Evolutionary conservation across 2,888 invertebrate species (phyloP), one percentile per base, ranked within the genome.

Genomic region (Cryptophagus acutangulus): DNA sequence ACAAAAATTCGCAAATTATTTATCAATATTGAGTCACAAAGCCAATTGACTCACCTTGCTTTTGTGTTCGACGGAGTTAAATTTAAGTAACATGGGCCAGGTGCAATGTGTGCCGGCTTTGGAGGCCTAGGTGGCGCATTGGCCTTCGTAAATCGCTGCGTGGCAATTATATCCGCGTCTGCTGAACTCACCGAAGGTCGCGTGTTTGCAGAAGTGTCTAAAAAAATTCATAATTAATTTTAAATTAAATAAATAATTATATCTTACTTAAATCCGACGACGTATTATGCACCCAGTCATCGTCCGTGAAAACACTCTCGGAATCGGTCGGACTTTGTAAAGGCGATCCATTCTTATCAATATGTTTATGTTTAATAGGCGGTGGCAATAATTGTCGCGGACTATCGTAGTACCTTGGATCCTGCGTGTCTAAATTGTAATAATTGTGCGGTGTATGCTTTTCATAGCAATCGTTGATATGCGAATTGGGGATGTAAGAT

Each of bases 61-160:
- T n/a, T n/a, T n/a, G n/a, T n/a, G 40, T 50, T 52, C 9, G 50
- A 45, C 25, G 55, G 41, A 20, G 54, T 42, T 17, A 57, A 43
- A 30, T 58, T 58, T 37, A 58, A 48, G 47, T 57, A 57, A 46
- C 51, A 50, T 29, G 45, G 13, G 5, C 17, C 17, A 3, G 25
- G 5, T 25, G 4, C 13, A 26, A n/a, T 51, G 33, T 58, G 52
- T 13, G 49, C 30, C 0, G 85, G 85, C 68, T 89, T 89, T 1
- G 87, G 84, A 3, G 87, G 86, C 38, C 86, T 73, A 2, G 84
- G 84, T 4, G 85, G 84, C 1, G 82, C 55, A 3, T 61, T 45
- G 31, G 46, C 38, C 45, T 57, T 79, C 1, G 77, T 77, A 56
- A 77, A 79, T 41, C 77, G 71, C 60, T 78, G 77, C 25, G 73